Conservation (phyloP, 2,797 vertebrate species). For the Aplochiton taeniatus region DNA sequence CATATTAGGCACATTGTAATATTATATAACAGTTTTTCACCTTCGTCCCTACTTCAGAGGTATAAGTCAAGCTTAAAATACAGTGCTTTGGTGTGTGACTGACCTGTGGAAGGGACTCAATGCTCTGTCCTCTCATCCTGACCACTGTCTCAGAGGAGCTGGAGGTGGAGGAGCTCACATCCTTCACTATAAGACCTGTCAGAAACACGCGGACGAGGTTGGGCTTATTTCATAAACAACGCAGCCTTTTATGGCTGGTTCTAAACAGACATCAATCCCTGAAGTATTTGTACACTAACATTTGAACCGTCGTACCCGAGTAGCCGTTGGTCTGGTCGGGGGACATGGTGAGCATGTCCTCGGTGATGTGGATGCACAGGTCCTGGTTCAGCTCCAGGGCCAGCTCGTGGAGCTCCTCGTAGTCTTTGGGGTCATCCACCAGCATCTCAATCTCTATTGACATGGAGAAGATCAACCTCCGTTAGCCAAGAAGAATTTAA, state of each 20-base stretch:
- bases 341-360: slow-evolving; percentile 90
- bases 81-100: neutral
- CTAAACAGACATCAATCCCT: too few species aligned
- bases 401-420: slow-evolving; percentile 88
- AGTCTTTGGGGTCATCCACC: slow-evolving; percentile 96
- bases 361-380: slow-evolving; percentile 96
- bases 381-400: slow-evolving; percentile 89
- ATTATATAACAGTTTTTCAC: too few species aligned
- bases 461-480: neutral
- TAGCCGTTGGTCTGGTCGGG: slow-evolving; percentile 88
- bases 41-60: too few species aligned
- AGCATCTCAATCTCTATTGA: slow-evolving; percentile 95
- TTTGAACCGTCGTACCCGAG: slow-evolving; percentile 76
- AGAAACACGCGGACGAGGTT: neutral
- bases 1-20: too few species aligned
- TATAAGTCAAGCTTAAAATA: neutral
- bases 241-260: too few species aligned
- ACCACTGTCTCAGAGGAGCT: slow-evolving; percentile 97
- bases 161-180: slow-evolving; percentile 93
- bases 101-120: slow-evolving; percentile 96
- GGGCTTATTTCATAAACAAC: too few species aligned
- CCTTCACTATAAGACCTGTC: slow-evolving; percentile 92
- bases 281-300: neutral
- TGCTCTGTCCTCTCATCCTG: slow-evolving; percentile 95
- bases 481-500: slow-evolving; percentile 10